These are phyloP conservation scores for Microcebus jonahi DNA, from an alignment of 2,113 vertebrate species.

Conservation along the genomic window DNA sequence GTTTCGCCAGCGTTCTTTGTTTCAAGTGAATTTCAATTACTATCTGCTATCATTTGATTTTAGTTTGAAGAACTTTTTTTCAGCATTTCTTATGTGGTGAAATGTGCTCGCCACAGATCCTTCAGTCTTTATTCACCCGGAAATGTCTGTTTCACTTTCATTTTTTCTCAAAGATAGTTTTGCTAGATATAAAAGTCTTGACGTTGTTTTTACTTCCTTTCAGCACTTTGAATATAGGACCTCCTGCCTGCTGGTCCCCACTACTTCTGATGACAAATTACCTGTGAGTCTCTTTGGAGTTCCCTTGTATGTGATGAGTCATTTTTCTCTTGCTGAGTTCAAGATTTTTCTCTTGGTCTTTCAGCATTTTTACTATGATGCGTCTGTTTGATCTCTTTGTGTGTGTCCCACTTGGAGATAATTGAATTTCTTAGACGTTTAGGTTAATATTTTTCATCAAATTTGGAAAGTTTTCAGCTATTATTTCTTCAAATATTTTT, in stretches of 20 bases:
- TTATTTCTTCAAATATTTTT: background rate
- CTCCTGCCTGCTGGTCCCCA: background rate
- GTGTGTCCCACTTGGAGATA: background rate
- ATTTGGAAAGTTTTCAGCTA: background rate
- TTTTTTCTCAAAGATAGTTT: background rate
- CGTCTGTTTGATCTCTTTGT: background rate
- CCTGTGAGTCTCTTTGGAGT: background rate
- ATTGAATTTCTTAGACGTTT: background rate
- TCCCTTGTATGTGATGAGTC: background rate
- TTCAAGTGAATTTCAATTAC: background rate
- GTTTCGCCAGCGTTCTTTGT: background rate
- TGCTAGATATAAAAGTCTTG: background rate
- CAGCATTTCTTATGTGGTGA: background rate
- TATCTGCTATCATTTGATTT: background rate
- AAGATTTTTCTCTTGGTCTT: background rate
- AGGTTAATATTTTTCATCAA: background rate
- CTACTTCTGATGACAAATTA: background rate
- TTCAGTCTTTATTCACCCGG: background rate
- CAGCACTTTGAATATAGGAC: background rate
- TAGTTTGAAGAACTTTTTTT: background rate
- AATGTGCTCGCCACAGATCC: no score
- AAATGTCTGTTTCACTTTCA: background rate
- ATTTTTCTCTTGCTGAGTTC: background rate
- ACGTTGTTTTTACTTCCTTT: background rate
- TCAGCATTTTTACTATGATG: background rate